A percentile compares a stretch with the other conserved stretches of the same genome.
Evolutionary conservation across 2,888 invertebrate genomes (phyloP).

Genomic region (Idaea straminata): DNA sequence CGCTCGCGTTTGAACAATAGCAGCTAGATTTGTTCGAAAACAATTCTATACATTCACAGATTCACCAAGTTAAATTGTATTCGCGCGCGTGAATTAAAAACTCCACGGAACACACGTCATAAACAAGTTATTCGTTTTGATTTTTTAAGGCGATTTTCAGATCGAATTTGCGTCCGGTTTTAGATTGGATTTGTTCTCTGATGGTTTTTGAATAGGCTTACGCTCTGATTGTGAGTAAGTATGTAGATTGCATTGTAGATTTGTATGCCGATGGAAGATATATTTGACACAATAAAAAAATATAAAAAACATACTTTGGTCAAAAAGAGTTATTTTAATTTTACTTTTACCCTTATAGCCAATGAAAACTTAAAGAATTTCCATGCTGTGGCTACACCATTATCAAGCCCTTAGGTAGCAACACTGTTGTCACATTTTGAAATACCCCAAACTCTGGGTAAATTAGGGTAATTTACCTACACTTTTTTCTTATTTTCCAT

Average conservation of each 20-base stretch:
- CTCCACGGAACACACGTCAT: conserved; percentile 25
- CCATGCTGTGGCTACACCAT: too few species aligned
- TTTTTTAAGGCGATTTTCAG: conserved; percentile 11
- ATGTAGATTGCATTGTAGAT: background rate
- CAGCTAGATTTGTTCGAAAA: conserved; percentile 48
- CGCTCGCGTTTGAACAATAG: conserved; percentile 20
- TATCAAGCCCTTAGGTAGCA: too few species aligned
- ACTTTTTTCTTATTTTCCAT: too few species aligned
- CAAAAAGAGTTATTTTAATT: too few species aligned
- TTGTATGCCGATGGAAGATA: background rate
- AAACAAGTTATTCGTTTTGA: conserved; percentile 25
- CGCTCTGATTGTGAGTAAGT: too few species aligned
- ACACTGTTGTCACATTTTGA: too few species aligned
- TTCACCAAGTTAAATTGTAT: conserved; percentile 53
- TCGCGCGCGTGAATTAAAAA: conserved; percentile 34
- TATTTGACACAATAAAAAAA: too few species aligned
- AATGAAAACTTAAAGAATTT: too few species aligned
- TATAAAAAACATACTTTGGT: too few species aligned
- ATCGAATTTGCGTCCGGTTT: background rate
- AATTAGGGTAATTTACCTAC: too few species aligned
- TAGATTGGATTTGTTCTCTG: conserved; percentile 1
- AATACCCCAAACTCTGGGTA: too few species aligned
- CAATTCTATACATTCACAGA: conserved; percentile 51
- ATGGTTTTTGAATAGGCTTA: background rate
- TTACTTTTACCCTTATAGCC: too few species aligned